phyloP scores from a whole-genome alignment of 2,113 vertebrate genomes.

The Tylochromis polylepis region DNA sequence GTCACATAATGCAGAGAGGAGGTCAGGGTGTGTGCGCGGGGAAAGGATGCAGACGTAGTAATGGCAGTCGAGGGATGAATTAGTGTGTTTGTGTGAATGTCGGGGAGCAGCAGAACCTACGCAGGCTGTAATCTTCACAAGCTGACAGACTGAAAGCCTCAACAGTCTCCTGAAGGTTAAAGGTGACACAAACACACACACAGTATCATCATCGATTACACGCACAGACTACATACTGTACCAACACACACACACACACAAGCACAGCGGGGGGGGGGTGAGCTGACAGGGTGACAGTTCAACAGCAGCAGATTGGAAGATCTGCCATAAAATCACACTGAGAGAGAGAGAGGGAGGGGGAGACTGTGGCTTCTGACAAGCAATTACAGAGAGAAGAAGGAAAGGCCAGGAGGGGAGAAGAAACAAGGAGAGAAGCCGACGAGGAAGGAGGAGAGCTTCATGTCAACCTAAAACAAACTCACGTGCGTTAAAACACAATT shows the following conservation, averaged over 20 bases:
- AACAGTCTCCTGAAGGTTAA: not conserved
- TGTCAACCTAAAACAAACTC: not conserved
- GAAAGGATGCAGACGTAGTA: not conserved
- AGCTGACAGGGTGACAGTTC: not conserved
- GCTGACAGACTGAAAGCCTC: conserved; percentile 16
- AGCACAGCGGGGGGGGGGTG: not conserved
- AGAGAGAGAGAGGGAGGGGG: not conserved
- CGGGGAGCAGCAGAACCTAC: not conserved
- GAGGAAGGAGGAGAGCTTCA: not conserved
- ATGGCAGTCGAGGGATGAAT: not conserved
- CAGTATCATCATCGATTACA: not conserved
- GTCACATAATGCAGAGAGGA: not conserved
- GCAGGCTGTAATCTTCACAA: not conserved
- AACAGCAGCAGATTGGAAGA: not conserved
- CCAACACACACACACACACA: not conserved
- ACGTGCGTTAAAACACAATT: not conserved
- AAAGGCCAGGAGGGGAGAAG: not conserved
- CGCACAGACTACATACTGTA: not conserved
- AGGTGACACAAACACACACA: not conserved
- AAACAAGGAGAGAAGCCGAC: not conserved
- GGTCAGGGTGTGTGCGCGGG: not conserved
- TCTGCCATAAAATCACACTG: not conserved
- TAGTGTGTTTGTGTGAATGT: not conserved
- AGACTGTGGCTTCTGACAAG: not conserved
- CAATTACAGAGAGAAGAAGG: not conserved